These are phyloP conservation scores for Smittia aterrima DNA, from an alignment of 2,888 invertebrate species.

Conservation along the genomic window DNA sequence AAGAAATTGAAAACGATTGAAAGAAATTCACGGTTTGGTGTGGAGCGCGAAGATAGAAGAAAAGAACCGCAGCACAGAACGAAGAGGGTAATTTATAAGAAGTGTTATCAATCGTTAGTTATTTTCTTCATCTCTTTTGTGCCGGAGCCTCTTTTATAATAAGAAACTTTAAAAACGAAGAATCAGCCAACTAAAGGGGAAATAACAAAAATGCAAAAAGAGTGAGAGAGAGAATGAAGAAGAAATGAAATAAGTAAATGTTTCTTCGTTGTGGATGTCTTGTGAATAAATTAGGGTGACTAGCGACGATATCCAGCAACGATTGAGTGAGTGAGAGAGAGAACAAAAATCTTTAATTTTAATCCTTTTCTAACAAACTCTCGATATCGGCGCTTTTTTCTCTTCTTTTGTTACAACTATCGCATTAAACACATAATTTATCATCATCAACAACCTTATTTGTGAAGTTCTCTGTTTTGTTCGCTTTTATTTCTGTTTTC, in stretches of 20 bases:
- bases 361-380: neutral
- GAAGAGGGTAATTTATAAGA: constrained; percentile 4
- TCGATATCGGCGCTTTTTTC: neutral
- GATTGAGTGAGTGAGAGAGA: no score
- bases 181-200: no score
- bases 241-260: no score
- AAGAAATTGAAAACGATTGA: neutral
- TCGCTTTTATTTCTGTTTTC: neutral
- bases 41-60: neutral
- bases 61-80: neutral
- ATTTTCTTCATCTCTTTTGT: neutral
- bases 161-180: neutral
- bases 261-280: no score
- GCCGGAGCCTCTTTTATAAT: neutral
- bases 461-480: constrained; percentile 8
- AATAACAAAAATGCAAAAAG: neutral
- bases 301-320: no score
- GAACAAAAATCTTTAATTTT: neutral
- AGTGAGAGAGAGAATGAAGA: neutral
- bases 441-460: constrained; percentile 11
- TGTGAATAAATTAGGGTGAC: no score
- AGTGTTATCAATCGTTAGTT: constrained; percentile 11
- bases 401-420: neutral
- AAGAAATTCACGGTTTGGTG: constrained; percentile 8
- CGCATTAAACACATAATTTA: constrained; percentile 11